A percentile compares a stretch with the other conserved stretches of the same genome.
phyloP scores from a whole-genome alignment of 2,888 invertebrate species.

The Microctonus brassicae region DNA sequence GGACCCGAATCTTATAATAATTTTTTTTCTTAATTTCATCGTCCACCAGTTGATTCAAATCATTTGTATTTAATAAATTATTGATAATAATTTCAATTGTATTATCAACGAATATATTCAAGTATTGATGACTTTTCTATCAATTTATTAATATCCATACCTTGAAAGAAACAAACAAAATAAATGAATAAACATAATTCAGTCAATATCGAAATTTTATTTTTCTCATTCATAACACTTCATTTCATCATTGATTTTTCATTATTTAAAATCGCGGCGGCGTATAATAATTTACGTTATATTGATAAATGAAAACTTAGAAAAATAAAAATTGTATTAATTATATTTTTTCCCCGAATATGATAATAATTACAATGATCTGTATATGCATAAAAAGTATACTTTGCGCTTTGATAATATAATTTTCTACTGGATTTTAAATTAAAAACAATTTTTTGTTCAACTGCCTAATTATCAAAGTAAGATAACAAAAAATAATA shows the following conservation, averaged over 20 bases:
- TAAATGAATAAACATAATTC: not conserved
- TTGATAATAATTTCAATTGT: not conserved
- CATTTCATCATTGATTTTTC: not conserved
- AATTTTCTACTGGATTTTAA: not conserved
- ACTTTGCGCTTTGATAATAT: not conserved
- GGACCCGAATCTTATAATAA: constrained; percentile 17
- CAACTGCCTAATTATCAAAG: constrained; percentile 16
- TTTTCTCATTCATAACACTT: not conserved
- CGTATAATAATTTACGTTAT: not conserved
- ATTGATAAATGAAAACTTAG: too few relatives aligned
- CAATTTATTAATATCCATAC: too few relatives aligned
- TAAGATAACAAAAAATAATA: constrained; percentile 5
- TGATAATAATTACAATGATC: too few relatives aligned
- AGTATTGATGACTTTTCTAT: too few relatives aligned
- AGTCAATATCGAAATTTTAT: not conserved
- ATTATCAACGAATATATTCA: not conserved
- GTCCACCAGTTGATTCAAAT: constrained; percentile 1
- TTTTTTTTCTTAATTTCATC: constrained; percentile 21
- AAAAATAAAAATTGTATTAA: too few relatives aligned
- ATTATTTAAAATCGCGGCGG: not conserved
- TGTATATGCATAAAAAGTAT: not conserved
- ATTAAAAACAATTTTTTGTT: not conserved
- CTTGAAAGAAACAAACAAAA: not conserved
- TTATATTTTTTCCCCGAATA: too few relatives aligned
- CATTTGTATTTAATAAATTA: not conserved